Conservation (phyloP, 2,113 vertebrate genomes). For the Caranx ignobilis region DNA sequence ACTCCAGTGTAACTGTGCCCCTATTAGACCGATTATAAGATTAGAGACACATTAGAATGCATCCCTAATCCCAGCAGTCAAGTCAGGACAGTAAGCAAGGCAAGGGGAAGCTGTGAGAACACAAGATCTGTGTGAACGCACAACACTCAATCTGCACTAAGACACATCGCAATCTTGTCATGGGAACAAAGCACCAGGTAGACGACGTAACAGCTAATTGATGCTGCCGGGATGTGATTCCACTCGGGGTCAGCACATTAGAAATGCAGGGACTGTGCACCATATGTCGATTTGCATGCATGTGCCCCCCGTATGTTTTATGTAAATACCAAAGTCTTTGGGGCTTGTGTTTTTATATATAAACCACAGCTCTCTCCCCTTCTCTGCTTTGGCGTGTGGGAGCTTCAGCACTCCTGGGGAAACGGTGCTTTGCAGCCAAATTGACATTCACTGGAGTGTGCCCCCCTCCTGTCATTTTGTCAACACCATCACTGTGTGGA, state of each 20-base stretch:
- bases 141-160: neutral
- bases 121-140: conserved; percentile 1
- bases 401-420: conserved; percentile 63
- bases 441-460: conserved; percentile 82
- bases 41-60: conserved; percentile 68
- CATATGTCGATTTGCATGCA: neutral
- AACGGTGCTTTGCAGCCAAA: conserved; percentile 75
- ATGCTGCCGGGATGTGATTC: conserved; percentile 18
- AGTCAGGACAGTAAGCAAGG: conserved; percentile 46
- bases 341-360: conserved; percentile 27
- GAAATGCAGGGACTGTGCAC: conserved; percentile 16
- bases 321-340: conserved; percentile 28
- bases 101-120: conserved; percentile 5
- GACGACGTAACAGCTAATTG: conserved; percentile 5
- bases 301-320: neutral
- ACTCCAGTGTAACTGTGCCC: conserved; percentile 42
- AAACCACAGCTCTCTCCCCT: conserved; percentile 25
- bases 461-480: conserved; percentile 84
- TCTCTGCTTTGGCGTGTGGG: conserved; percentile 32
- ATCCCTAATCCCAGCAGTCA: conserved; percentile 65
- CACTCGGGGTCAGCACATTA: neutral
- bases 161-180: conserved; percentile 2
- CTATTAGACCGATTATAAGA: conserved; percentile 71
- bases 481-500: conserved; percentile 81
- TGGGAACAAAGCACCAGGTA: neutral